Percentiles rank a stretch among this genome's conserved stretches.
These are phyloP conservation scores for Tanytarsus gracilentus DNA, from an alignment of 2,888 invertebrate species.

Conservation along the genomic window DNA sequence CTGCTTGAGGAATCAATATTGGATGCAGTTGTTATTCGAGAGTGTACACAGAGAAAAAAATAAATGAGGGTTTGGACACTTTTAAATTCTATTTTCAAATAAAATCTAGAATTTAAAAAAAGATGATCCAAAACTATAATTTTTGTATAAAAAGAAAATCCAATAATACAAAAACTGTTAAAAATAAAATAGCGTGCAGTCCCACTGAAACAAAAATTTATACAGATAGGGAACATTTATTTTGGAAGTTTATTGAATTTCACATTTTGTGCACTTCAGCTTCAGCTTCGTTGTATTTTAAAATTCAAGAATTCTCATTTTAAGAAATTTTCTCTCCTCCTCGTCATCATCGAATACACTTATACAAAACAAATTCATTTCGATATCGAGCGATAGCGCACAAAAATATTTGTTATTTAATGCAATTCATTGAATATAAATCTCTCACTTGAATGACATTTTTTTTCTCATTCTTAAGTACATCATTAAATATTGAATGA, in stretches of 20 bases:
- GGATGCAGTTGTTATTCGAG: constrained; percentile 7
- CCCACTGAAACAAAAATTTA: no score
- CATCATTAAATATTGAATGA: constrained; percentile 7
- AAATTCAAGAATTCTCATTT: not conserved
- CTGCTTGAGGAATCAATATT: constrained; percentile 4
- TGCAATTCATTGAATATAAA: constrained; percentile 4
- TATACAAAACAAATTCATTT: no score
- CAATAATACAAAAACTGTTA: no score
- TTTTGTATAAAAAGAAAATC: no score
- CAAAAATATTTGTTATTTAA: not conserved
- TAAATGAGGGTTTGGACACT: no score
- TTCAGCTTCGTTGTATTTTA: not conserved
- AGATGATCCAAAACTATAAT: no score
- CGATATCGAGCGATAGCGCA: not conserved
- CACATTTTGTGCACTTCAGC: not conserved
- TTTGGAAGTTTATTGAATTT: constrained; percentile 6
- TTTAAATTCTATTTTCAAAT: no score
- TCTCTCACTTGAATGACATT: not conserved
- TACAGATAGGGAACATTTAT: no score
- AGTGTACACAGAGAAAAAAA: constrained; percentile 5
- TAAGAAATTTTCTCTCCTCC: no score
- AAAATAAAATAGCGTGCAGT: no score
- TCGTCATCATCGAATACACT: no score
- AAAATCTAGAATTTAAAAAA: no score
- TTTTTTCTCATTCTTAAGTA: not conserved